Evolutionary conservation across 2,113 vertebrate genomes (phyloP), one percentile per base, ranked within the genome.

Genomic region (Calcarius ornatus): DNA sequence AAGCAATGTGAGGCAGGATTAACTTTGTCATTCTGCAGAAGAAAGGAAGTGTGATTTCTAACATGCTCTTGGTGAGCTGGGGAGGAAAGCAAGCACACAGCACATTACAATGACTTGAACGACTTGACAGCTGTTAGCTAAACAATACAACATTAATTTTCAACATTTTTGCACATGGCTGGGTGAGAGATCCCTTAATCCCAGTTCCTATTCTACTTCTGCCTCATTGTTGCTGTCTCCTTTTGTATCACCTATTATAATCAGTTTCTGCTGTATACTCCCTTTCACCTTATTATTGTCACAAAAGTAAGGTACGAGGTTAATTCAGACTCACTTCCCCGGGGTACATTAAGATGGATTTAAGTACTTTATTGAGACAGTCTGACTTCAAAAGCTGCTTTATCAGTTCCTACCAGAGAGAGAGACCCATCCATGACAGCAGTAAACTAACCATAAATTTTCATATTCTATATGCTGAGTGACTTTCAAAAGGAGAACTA

Each of bases 171-270:
- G 94, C 97, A 98, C 97, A 97, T 97, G 96, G 94, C 95, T 98
- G 96, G 88, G 90, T 97, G 91, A 96, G 95, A 97, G 94, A 97
- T 98, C 97, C 97, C 98, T 98, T 98, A 97, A 97, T 98, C 97
- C 97, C 97, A 96, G 81, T 97, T 94, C 97, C 96, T 92, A 95
- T 98, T 98, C 96, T 95, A 57, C 85, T 94, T 88, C 94, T 97
- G 88, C 94, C 54, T 97, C 94, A 96, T 97, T 97, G 91, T 98
- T 97, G 96, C 88, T 78, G 86, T 93, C 88, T 91, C 70, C 82
- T 95, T 95, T 94, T 96, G 96, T 96, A 96, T 97, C 90, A 69
- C 83, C 94, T 96, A 95, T 95, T 92, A 96, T 97, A 97, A 97
- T 96, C 95, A 96, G 83, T 87, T 95, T 94, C 90, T 97, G 66